These are phyloP conservation scores for Homalodisca vitripennis DNA, from an alignment of 1,140 invertebrate genomes.

Conservation along the genomic window DNA sequence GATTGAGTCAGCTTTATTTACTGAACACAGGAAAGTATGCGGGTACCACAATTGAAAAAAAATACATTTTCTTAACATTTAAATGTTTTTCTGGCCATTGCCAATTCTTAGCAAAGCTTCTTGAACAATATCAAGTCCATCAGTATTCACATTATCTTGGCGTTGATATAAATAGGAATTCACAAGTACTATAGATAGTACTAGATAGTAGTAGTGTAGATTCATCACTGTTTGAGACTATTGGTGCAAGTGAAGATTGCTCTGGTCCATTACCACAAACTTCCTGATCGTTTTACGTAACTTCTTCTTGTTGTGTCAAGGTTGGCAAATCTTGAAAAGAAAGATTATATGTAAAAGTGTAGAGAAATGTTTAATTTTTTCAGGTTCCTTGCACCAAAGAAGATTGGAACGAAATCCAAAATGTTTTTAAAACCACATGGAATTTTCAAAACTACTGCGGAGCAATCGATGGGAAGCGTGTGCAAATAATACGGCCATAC, in stretches of 20 bases:
- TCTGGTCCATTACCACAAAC: neutral
- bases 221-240: neutral
- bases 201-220: neutral
- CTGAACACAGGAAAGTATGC: neutral
- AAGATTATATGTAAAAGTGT: neutral
- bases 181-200: neutral
- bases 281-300: neutral
- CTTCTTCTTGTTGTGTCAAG: neutral
- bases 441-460: conserved; percentile 48
- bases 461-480: conserved; percentile 48
- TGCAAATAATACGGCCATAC: conserved; percentile 43
- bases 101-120: conserved; percentile 2
- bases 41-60: too few species aligned
- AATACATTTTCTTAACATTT: too few species aligned
- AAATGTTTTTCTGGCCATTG: neutral
- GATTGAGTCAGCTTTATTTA: neutral
- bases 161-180: neutral
- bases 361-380: neutral
- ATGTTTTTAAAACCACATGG: conserved; percentile 45
- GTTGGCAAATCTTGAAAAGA: neutral
- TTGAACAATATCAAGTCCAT: conserved; percentile 4
- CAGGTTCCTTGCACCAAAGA: conserved; percentile 31
- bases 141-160: neutral
- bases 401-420: conserved; percentile 37
- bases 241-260: neutral